These are phyloP conservation scores for Oscarella lobularis DNA, from an alignment of 37 sponge, comb jelly and placozoan genomes.

Conservation along the genomic window DNA sequence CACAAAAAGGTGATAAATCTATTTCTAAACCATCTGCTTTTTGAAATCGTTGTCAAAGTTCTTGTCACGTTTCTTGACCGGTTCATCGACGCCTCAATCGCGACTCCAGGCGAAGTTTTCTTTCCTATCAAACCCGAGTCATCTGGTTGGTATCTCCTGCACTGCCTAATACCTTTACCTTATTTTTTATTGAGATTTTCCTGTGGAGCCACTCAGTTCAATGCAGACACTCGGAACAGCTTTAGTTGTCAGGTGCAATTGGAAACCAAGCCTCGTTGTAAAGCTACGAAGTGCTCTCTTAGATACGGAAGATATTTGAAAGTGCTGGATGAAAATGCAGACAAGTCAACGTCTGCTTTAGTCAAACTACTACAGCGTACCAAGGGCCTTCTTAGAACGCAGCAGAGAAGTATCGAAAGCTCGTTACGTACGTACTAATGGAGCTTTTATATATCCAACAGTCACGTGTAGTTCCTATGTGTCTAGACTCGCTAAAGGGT, in stretches of 20 bases:
- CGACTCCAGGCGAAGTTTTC: neutral
- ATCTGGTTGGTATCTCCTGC: neutral
- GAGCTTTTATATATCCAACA: neutral
- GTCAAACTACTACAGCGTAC: neutral
- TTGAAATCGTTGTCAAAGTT: neutral
- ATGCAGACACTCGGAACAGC: neutral
- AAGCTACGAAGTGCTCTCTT: too few relatives aligned
- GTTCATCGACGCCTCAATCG: neutral
- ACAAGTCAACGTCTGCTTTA: neutral
- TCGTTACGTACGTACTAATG: neutral
- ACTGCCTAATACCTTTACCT: neutral
- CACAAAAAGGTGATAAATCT: too few relatives aligned
- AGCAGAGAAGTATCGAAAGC: neutral
- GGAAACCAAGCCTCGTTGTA: too few relatives aligned
- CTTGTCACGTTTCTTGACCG: neutral
- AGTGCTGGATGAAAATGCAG: neutral
- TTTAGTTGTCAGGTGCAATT: neutral
- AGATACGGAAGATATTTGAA: conserved; percentile 4
- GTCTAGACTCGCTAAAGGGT: conserved; percentile 20
- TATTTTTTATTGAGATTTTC: neutral
- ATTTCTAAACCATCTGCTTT: too few relatives aligned
- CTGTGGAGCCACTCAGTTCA: neutral
- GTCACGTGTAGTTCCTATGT: neutral
- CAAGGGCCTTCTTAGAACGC: neutral
- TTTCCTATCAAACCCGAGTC: neutral